Percentiles rank a stretch among this genome's conserved stretches.
These are phyloP conservation scores for Aphelinus certus DNA, from an alignment of 1,140 invertebrate genomes.

Conservation along the genomic window DNA sequence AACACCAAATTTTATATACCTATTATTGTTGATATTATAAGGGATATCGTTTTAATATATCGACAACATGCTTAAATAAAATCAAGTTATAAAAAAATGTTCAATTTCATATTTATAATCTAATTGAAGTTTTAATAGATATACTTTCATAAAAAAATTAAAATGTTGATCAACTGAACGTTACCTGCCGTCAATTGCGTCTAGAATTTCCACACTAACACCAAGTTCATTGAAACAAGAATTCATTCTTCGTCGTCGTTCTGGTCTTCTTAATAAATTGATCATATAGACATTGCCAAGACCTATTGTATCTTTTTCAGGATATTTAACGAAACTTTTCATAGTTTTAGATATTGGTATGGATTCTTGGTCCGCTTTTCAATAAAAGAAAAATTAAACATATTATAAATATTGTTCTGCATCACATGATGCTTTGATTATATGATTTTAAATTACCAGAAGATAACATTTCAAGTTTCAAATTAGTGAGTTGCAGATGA, in stretches of 20 bases:
- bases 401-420: neutral
- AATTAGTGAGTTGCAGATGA: conserved; percentile 77
- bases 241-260: conserved; percentile 83
- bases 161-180: no score
- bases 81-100: no score
- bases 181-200: conserved; percentile 92
- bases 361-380: conserved; percentile 45
- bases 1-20: no score
- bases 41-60: no score
- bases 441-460: conserved; percentile 58
- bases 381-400: conserved; percentile 33
- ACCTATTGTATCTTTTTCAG: conserved; percentile 69
- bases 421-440: neutral
- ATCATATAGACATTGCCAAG: conserved; percentile 91
- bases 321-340: conserved; percentile 65
- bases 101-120: conserved; percentile 7
- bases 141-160: no score
- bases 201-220: conserved; percentile 75
- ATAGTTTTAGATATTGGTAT: conserved; percentile 49
- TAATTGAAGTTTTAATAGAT: neutral
- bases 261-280: conserved; percentile 84
- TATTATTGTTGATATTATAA: no score
- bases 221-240: conserved; percentile 82
- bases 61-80: no score
- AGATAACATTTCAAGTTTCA: conserved; percentile 78